Evolutionary conservation across 2,888 invertebrate genomes (phyloP).

Genomic region (Chrysina gloriosa): DNA sequence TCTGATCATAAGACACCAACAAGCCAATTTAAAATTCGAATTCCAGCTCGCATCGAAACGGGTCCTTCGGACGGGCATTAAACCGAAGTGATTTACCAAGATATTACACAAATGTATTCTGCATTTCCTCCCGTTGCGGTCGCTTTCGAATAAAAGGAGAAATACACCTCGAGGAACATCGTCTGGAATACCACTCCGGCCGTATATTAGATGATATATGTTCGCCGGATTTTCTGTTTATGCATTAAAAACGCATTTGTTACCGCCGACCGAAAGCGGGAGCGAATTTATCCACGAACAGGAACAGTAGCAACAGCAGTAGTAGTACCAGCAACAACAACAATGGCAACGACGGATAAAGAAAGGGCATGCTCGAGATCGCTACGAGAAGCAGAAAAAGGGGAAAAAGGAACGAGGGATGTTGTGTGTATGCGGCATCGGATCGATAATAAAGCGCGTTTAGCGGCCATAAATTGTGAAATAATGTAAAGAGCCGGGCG

Average conservation of each 20-base stretch:
- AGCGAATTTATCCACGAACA: too few species aligned
- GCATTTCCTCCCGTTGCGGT: not conserved
- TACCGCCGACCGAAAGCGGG: too few species aligned
- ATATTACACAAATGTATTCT: too few species aligned
- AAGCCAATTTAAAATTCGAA: too few species aligned
- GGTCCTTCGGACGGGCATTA: too few species aligned
- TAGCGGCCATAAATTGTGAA: slow-evolving; percentile 43
- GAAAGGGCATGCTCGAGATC: not conserved
- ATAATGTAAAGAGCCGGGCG: slow-evolving; percentile 60
- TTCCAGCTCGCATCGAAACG: too few species aligned
- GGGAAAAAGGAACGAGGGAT: not conserved
- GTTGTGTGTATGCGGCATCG: not conserved
- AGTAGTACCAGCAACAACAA: too few species aligned
- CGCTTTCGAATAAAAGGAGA: not conserved
- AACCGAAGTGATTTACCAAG: too few species aligned
- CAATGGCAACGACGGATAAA: too few species aligned
- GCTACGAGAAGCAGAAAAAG: not conserved
- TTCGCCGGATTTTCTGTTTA: slow-evolving; percentile 20
- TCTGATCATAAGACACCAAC: too few species aligned
- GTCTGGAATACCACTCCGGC: not conserved
- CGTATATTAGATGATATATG: slow-evolving; percentile 29
- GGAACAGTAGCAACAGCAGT: too few species aligned
- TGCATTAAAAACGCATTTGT: slow-evolving; percentile 31
- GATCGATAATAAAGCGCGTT: slow-evolving; percentile 38
- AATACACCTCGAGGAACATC: not conserved